phyloP scores from a whole-genome alignment of 1,140 invertebrate genomes.

The Metopolophium dirhodum region DNA sequence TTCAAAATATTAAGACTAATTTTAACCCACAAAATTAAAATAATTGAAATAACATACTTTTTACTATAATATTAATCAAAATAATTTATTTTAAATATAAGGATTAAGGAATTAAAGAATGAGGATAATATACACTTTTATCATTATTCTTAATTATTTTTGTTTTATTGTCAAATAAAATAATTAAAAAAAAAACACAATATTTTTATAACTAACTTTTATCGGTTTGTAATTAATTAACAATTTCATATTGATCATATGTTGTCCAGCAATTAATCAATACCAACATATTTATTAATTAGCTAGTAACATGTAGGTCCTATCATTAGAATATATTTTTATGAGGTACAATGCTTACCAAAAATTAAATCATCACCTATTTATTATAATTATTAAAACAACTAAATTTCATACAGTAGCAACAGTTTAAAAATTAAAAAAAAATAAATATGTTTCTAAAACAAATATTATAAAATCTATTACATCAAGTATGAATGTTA shows the following conservation, averaged over 20 bases:
- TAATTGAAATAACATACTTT: not conserved
- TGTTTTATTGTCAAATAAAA: constrained; percentile 44
- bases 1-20: no score
- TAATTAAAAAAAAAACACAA: not conserved
- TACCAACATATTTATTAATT: constrained; percentile 11
- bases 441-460: constrained; percentile 34
- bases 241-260: constrained; percentile 31
- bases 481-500: constrained; percentile 27
- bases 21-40: not conserved
- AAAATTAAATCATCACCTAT: constrained; percentile 49
- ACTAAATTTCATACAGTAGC: constrained; percentile 6
- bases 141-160: not conserved
- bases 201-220: not conserved
- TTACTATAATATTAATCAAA: no score
- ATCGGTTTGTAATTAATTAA: not conserved
- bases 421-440: not conserved
- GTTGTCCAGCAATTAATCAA: not conserved
- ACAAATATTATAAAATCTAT: constrained; percentile 24
- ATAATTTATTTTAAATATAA: no score
- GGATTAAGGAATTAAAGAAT: no score
- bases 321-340: not conserved
- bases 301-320: not conserved
- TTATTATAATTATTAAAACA: constrained; percentile 45
- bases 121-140: not conserved
- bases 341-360: constrained; percentile 53